These are phyloP conservation scores for Megaceryle torquata DNA, from an alignment of 2,113 vertebrate genomes.

Conservation along the genomic window DNA sequence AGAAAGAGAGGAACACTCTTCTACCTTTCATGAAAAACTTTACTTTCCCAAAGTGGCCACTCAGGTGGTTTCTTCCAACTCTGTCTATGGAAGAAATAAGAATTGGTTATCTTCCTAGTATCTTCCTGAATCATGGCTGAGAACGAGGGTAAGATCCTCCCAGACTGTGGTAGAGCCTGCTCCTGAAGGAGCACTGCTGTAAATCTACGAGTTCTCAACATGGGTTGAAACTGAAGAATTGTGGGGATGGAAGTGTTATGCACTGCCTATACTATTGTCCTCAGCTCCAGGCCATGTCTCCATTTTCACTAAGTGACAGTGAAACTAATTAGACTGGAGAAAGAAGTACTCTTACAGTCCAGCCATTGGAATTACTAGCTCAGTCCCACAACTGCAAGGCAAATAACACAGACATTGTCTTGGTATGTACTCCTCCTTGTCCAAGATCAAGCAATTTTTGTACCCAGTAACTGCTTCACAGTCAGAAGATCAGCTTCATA, in stretches of 20 bases:
- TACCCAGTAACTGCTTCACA: background rate
- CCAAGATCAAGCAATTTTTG: background rate
- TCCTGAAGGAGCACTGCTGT: background rate
- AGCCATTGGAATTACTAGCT: background rate
- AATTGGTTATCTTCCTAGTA: background rate
- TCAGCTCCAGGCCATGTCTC: background rate
- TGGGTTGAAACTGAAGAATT: background rate
- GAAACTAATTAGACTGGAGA: background rate
- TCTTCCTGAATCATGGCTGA: background rate
- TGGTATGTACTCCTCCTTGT: background rate
- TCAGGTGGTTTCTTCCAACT: background rate
- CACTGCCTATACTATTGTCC: background rate
- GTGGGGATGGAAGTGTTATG: background rate
- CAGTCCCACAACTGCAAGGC: background rate
- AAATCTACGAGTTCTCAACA: background rate
- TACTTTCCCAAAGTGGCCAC: background rate
- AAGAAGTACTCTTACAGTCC: background rate
- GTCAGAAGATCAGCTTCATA: background rate
- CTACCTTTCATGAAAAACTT: background rate
- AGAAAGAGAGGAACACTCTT: background rate
- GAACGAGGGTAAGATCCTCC: background rate
- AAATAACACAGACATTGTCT: background rate
- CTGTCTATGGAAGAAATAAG: background rate
- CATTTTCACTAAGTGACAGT: background rate
- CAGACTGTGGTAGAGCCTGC: accelerated